Evolutionary conservation across 2,888 invertebrate species (phyloP).

Genomic region (Ectemnius lituratus): DNA sequence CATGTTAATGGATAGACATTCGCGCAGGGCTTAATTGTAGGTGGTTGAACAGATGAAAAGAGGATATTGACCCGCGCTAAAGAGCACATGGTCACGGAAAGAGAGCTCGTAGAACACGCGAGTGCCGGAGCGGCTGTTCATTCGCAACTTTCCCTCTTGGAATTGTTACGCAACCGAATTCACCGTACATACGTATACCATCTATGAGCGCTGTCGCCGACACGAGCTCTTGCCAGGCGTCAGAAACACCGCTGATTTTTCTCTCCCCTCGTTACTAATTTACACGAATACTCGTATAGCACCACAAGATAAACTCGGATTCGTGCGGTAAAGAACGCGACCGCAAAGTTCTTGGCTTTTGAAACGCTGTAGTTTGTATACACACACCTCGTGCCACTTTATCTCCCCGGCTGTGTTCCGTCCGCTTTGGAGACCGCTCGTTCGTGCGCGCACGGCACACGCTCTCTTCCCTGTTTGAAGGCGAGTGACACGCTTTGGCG

Average conservation of each 20-base stretch:
- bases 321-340: no score
- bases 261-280: no score
- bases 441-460: no score
- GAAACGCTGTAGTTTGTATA: no score
- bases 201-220: conserved; percentile 20
- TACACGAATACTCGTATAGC: no score
- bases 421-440: no score
- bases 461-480: no score
- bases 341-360: no score
- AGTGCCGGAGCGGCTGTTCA: conserved; percentile 43
- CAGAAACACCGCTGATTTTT: not conserved
- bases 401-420: no score
- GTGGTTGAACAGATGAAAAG: conserved; percentile 57
- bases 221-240: not conserved
- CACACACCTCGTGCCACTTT: no score
- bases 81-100: conserved; percentile 64
- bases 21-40: conserved; percentile 55
- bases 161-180: conserved; percentile 57
- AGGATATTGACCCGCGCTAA: conserved; percentile 63
- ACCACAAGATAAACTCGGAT: no score
- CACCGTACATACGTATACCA: conserved; percentile 44
- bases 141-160: conserved; percentile 55
- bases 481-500: no score
- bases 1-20: conserved; percentile 56
- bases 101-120: conserved; percentile 57